phyloP scores from a whole-genome alignment of 1,140 invertebrate genomes.

The Copidosoma floridanum region DNA sequence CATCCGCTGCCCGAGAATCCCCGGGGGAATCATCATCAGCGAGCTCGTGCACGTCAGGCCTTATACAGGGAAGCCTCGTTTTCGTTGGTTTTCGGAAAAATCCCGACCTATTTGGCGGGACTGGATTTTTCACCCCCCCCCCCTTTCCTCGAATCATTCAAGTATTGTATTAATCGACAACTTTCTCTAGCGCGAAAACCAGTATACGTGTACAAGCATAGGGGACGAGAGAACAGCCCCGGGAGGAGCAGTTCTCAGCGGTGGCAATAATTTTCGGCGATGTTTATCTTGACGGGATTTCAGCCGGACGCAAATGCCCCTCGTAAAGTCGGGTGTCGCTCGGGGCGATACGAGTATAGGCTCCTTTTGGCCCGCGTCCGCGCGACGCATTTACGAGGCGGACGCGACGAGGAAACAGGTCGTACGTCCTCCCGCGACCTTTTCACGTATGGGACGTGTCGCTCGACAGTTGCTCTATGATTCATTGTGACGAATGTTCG shows the following conservation, averaged over 20 bases:
- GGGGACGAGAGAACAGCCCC: constrained; percentile 15
- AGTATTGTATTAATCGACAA: no score
- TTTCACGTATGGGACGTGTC: no score
- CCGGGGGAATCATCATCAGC: constrained; percentile 1
- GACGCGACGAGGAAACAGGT: no score
- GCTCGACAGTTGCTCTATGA: no score
- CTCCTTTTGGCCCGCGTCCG: constrained; percentile 31
- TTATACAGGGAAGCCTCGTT: not conserved
- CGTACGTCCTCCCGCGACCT: no score
- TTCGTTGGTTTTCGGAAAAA: not conserved
- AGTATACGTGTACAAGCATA: not conserved
- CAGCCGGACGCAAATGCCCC: constrained; percentile 42
- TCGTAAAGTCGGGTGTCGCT: constrained; percentile 48
- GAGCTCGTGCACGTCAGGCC: no score
- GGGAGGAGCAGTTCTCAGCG: constrained; percentile 25
- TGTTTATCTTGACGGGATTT: constrained; percentile 50
- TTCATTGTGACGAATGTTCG: no score
- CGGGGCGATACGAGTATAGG: no score
- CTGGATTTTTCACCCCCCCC: no score
- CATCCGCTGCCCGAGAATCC: constrained; percentile 4
- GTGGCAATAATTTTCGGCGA: constrained; percentile 48
- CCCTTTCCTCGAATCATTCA: no score
- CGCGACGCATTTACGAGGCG: no score
- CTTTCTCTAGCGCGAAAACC: constrained; percentile 9
- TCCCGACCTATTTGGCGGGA: no score